Evolutionary conservation across 1,140 invertebrate species (phyloP), one percentile per base, ranked within the genome.

Genomic region (Orius insidiosus): DNA sequence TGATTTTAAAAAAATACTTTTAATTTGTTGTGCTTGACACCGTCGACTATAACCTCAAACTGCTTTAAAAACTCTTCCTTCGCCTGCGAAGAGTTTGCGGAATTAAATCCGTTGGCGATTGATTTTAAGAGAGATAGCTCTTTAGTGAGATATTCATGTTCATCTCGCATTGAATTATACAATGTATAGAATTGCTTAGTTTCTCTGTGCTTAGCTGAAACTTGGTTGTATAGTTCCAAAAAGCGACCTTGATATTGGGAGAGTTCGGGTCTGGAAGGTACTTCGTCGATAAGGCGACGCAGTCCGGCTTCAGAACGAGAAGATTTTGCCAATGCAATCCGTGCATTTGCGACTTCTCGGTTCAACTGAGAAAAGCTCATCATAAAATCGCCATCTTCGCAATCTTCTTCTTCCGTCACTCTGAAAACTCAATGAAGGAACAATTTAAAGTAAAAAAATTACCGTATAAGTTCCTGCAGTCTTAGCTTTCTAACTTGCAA

Each of bases 101-200:
- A 33, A 52, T 80, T 75, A 67, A 90, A 94, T 60, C 82, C 90
- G 56, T 96, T 88, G 53, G 88, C 74, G 52, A 97, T 90, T 0
- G 90, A 96, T 68, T 96, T 94, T 5, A 97, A 63, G 34, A 98
- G 64, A 14, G 79, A 75, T 34, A 95, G 68, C 67, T 97, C 92
- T 60, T 92, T 95, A 38, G 78, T 78, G 50, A 95, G 72, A 64
- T 95, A 96, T 18, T 82, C 66, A 61, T 87, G 85, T 3, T 85
- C 86, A 65, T 96, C 92, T 60, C 90, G 81, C n/a, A 97, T 66
- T 4, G 85, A 90, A 64, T 98, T 98, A 61, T 94, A 93, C 44
- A 96, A 68, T 19, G 86, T 93, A 59, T 90, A 97, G 68, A 90
- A 94, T 66, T 96, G 88, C 62, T 96, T 96, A 0, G 90, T 96